phyloP scores from a whole-genome alignment of 2,113 vertebrate species.

The Pica pica region DNA sequence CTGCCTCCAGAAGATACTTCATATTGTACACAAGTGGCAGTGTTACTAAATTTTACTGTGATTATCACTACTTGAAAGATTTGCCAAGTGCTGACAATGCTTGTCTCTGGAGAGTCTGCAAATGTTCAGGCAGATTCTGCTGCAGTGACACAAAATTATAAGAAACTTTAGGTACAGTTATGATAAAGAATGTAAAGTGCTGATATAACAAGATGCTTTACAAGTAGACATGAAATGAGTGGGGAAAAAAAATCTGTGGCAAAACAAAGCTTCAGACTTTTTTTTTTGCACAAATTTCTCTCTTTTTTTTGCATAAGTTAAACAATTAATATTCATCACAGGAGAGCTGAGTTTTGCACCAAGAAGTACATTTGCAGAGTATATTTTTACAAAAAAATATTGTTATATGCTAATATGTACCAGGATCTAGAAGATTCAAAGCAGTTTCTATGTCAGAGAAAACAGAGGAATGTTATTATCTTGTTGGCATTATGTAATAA shows the following conservation, averaged over 20 bases:
- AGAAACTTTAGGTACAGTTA: not conserved
- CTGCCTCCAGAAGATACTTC: not conserved
- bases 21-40: not conserved
- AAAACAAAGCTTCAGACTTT: not conserved
- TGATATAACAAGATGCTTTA: conserved; percentile 22
- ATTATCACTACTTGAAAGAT: conserved; percentile 11
- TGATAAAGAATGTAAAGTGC: not conserved
- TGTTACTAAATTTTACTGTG: conserved; percentile 13
- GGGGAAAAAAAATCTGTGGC: not conserved
- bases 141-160: not conserved
- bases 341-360: not conserved
- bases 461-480: not conserved
- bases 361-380: not conserved
- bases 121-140: conserved; percentile 15
- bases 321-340: not conserved
- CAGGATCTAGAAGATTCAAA: not conserved
- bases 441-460: not conserved
- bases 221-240: not conserved
- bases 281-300: not conserved
- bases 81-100: conserved; percentile 18
- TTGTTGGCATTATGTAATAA: not conserved
- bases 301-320: not conserved
- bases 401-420: not conserved
- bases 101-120: conserved; percentile 2
- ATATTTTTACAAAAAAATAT: not conserved